Evolutionary conservation across 2,888 invertebrate species (phyloP), one percentile per base, ranked within the genome.

Genomic region (Synergus laeviventris): DNA sequence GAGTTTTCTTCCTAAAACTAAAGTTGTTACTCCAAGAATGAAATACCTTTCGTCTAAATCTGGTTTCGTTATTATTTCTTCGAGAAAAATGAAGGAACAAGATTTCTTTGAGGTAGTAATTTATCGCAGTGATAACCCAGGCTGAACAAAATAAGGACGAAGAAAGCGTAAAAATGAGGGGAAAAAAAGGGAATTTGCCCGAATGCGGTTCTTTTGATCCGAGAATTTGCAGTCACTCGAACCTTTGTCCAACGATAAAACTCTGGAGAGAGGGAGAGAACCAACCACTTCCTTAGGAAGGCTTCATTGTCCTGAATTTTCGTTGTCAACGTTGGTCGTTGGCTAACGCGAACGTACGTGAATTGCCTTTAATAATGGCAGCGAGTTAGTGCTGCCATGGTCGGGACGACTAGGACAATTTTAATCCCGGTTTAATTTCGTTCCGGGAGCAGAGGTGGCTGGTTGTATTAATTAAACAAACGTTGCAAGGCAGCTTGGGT

Each of bases 401-500:
- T 18, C 61, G 49, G 8, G 14, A 73, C 73, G 73, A 39, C 45
- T 56, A 18, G 24, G 76, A 74, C 70, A 73, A 56, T 74, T 78
- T 78, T 74, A 76, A 78, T 74, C 61, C 66, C n/a, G 24, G 77
- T 76, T 76, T 76, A 79, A 79, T 78, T 75, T 74, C 59, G 54
- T 74, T 64, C 64, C 56, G 14, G 66, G 62, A 39, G 31, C 45
- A 31, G 39, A 45, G 74, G 62, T 56, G 66, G 38, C 64, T 54
- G n/a, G 66, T 59, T 60, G 70, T 74, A 78, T 84, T 83, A 84
- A 84, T 84, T 84, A 86, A 83, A 82, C 79, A 79, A 81, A 81
- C 78, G 77, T 81, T 76, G 75, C 73, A 38, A 11, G 73, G 60
- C 62, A 56, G 36, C 24, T 66, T 36, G 74, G 56, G 73, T 36